Evolutionary conservation across 2,797 vertebrate species (phyloP).

Genomic region (Pangasius larnaudii): DNA sequence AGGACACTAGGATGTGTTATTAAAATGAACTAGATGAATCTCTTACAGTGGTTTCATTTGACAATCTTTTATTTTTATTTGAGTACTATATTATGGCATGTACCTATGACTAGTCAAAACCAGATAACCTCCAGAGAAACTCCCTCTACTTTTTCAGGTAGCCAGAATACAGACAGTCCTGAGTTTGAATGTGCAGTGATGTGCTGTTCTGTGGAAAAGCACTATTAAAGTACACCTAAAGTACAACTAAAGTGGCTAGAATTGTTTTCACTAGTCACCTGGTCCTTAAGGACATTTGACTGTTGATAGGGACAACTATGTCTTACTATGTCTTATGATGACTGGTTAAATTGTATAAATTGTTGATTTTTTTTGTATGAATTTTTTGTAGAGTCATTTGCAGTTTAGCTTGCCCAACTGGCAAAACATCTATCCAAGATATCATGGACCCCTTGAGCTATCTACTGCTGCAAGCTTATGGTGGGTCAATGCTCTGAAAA

Average conservation of each 20-base stretch:
- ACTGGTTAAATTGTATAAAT: not conserved
- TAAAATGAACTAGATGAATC: not conserved
- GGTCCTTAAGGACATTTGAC: not conserved
- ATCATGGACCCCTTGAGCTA: not conserved
- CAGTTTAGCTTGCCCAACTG: not conserved
- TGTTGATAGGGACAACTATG: too few species aligned
- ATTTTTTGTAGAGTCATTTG: not conserved
- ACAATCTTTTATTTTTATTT: not conserved
- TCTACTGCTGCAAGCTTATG: not conserved
- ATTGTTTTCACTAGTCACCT: not conserved
- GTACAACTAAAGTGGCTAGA: not conserved
- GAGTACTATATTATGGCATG: not conserved
- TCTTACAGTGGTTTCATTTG: not conserved
- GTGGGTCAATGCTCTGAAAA: constrained; percentile 9
- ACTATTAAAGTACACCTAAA: not conserved
- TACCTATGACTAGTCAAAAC: not conserved
- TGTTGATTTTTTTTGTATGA: not conserved
- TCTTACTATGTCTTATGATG: too few species aligned
- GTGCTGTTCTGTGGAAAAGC: not conserved
- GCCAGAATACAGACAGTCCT: not conserved
- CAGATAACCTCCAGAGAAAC: not conserved
- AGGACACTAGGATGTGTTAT: not conserved
- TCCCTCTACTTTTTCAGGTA: not conserved
- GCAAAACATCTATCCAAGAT: too few species aligned
- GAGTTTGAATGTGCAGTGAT: not conserved